Evolutionary conservation across 2,888 invertebrate species (phyloP).

Genomic region (Eulithis testata): DNA sequence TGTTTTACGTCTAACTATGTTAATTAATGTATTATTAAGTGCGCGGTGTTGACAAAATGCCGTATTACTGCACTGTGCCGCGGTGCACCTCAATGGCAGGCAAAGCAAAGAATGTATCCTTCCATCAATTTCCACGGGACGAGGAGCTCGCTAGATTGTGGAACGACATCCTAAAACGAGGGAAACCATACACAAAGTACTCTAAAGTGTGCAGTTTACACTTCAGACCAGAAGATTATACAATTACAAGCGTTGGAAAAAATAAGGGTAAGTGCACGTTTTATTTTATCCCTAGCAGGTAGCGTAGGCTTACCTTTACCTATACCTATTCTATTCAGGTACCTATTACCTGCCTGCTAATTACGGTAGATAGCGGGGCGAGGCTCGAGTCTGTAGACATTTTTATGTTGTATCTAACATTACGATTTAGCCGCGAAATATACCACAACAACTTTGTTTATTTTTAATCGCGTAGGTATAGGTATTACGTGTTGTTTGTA

Average conservation of each 20-base stretch:
- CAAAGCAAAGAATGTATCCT: constrained; percentile 79
- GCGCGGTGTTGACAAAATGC: constrained; percentile 68
- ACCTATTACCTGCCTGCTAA: constrained; percentile 26
- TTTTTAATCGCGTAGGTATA: constrained; percentile 9
- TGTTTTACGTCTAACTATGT: constrained; percentile 51
- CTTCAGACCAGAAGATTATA: constrained; percentile 76
- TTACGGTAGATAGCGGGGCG: constrained; percentile 14
- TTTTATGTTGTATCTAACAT: too few relatives aligned
- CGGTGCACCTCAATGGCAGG: constrained; percentile 82
- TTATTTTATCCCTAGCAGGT: constrained; percentile 35
- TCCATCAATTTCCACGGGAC: constrained; percentile 78
- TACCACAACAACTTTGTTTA: background rate
- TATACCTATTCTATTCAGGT: constrained; percentile 21
- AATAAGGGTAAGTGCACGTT: constrained; percentile 69
- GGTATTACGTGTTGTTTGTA: background rate
- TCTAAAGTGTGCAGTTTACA: constrained; percentile 82
- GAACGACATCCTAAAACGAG: constrained; percentile 77
- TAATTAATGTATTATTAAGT: constrained; percentile 51
- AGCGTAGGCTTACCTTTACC: constrained; percentile 18
- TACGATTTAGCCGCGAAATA: constrained; percentile 5
- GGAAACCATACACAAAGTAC: constrained; percentile 80
- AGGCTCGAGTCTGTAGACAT: background rate
- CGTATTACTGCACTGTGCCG: constrained; percentile 81
- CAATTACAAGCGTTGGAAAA: constrained; percentile 74
- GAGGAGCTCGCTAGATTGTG: constrained; percentile 73